A percentile compares a stretch with the other conserved stretches of the same genome.
phyloP scores from a whole-genome alignment of 2,113 vertebrate species.

The Glareola pratincola region DNA sequence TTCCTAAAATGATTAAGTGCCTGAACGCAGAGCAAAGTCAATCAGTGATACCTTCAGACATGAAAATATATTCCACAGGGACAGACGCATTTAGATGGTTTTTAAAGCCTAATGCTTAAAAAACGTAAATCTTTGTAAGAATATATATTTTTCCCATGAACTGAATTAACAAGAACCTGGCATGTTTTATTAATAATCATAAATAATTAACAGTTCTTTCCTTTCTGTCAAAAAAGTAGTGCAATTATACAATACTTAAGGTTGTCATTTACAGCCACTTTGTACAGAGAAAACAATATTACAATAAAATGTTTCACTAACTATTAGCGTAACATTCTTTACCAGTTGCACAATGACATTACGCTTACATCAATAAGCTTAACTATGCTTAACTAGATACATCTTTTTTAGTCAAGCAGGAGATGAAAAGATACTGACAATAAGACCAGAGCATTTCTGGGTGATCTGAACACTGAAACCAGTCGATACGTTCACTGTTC shows the following conservation, averaged over 20 bases:
- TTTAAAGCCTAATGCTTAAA: background rate
- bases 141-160: background rate
- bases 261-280: background rate
- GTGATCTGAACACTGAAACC: background rate
- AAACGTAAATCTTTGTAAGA: background rate
- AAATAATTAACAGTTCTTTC: slow-evolving; percentile 29
- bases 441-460: background rate
- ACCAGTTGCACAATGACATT: background rate
- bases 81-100: background rate
- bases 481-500: background rate
- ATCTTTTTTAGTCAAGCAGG: background rate
- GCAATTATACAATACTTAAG: background rate
- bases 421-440: background rate
- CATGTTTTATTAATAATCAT: background rate
- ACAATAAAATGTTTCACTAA: background rate
- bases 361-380: background rate
- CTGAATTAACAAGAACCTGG: background rate
- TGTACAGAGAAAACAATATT: background rate
- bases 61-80: background rate
- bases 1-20: background rate
- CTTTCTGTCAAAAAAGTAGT: background rate
- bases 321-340: background rate
- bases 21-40: background rate
- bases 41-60: background rate
- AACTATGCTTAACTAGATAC: background rate